Conservation (phyloP, 2,797 vertebrate species). For the Petrocephalus schoutedeni region DNA sequence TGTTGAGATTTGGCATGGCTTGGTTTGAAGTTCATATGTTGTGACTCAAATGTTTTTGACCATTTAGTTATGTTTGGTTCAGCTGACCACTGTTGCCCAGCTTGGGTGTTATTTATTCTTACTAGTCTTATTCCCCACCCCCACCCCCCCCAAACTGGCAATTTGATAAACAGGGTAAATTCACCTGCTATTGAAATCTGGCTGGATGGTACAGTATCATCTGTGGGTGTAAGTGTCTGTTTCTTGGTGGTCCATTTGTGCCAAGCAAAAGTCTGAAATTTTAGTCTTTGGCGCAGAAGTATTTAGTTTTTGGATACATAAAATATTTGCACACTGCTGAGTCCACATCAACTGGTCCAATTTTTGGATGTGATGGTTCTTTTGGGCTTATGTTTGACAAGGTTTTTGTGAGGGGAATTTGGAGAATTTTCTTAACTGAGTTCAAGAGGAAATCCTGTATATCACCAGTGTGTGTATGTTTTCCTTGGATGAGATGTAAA, state of each 20-base stretch:
- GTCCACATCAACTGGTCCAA: not conserved
- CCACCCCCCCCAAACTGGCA: not conserved
- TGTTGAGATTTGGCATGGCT: not conserved
- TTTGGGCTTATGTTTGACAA: not conserved
- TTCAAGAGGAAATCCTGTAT: conserved; percentile 8
- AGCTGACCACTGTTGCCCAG: not conserved
- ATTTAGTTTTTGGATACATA: not conserved
- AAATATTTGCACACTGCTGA: not conserved
- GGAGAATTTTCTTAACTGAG: not conserved
- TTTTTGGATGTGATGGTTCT: not conserved
- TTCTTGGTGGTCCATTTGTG: not conserved
- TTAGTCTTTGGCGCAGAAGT: not conserved
- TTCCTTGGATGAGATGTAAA: conserved; percentile 8
- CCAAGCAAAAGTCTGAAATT: not conserved
- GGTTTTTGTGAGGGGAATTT: not conserved
- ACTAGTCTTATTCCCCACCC: not conserved
- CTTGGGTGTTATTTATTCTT: not conserved
- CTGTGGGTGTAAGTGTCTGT: not conserved
- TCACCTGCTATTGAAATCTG: not conserved
- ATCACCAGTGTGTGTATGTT: conserved; percentile 1
- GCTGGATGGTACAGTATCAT: not conserved
- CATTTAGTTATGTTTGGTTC: not conserved
- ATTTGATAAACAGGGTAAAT: not conserved
- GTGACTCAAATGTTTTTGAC: not conserved
- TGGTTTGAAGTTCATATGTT: not conserved